These are phyloP conservation scores for Pluvianellus socialis DNA, from an alignment of 2,113 vertebrate species.

Conservation along the genomic window DNA sequence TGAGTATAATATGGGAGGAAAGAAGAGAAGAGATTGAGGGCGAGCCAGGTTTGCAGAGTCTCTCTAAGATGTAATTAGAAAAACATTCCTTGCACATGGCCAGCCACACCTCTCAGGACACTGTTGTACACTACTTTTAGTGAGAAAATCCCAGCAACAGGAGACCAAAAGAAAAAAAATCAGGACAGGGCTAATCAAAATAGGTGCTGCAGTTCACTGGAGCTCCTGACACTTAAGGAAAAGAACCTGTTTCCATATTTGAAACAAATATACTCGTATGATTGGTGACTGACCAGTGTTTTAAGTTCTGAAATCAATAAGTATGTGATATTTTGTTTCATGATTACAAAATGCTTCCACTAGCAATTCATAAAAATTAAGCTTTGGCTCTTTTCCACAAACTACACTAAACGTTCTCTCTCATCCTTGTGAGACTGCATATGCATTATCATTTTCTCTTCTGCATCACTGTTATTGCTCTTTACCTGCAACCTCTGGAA, in stretches of 20 bases:
- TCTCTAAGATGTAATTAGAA: not conserved
- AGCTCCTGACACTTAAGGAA: not conserved
- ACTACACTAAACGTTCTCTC: not conserved
- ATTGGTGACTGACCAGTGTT: not conserved
- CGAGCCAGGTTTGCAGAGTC: not conserved
- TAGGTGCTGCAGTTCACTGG: not conserved
- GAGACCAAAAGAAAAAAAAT: not conserved
- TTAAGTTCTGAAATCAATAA: constrained; percentile 16
- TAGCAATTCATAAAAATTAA: not conserved
- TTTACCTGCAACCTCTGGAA: not conserved
- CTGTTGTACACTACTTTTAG: not conserved
- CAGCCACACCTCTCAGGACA: not conserved
- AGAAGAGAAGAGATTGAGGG: not conserved
- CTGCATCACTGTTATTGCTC: not conserved
- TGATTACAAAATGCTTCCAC: constrained; percentile 34
- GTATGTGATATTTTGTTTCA: not conserved
- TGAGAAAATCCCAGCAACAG: not conserved
- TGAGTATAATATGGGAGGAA: not conserved
- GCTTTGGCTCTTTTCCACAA: constrained; percentile 35
- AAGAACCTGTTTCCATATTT: not conserved
- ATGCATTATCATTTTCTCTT: not conserved
- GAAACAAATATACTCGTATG: not conserved
- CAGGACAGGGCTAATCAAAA: not conserved
- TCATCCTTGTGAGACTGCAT: not conserved
- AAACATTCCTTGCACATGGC: not conserved